Conservation (phyloP, 2,888 invertebrate species). For the Drosophila eohydei region DNA sequence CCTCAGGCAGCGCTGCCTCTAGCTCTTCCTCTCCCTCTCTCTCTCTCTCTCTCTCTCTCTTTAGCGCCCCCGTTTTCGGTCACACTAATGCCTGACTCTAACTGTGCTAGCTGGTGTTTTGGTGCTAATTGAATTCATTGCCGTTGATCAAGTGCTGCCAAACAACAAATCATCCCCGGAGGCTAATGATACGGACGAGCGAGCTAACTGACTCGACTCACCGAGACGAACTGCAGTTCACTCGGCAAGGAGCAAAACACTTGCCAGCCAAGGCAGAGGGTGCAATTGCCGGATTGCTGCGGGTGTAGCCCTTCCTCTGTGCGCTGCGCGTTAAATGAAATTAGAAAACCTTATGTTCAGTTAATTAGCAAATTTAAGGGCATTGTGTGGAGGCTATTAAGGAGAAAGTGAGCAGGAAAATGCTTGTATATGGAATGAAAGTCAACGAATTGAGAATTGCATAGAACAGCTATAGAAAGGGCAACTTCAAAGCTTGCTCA, state of each 20-base stretch:
- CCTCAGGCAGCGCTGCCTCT: constrained; percentile 3
- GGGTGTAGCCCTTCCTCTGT: not conserved
- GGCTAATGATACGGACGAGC: constrained; percentile 77
- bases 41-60: not conserved
- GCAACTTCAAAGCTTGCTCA: not conserved
- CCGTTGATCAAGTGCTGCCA: constrained; percentile 82
- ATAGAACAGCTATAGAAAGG: not conserved
- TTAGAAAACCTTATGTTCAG: constrained; percentile 81
- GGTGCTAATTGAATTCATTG: constrained; percentile 82
- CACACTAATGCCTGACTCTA: constrained; percentile 19
- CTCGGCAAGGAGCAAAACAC: constrained; percentile 12
- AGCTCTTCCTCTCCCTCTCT: not conserved
- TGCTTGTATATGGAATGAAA: not conserved
- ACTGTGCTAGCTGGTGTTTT: constrained; percentile 64
- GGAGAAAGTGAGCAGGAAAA: not conserved
- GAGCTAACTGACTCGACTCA: constrained; percentile 52
- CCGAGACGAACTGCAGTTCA: constrained; percentile 26
- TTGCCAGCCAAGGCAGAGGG: constrained; percentile 19
- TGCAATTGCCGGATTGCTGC: constrained; percentile 22
- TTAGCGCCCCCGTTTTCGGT: not conserved
- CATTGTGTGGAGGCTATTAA: constrained; percentile 27
- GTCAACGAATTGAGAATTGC: not conserved
- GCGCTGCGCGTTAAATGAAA: constrained; percentile 71
- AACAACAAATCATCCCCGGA: constrained; percentile 79
- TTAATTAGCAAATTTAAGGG: constrained; percentile 78